Evolutionary conservation across 2,797 vertebrate genomes (phyloP), one percentile per base, ranked within the genome.

Genomic region (Enoplosus armatus): DNA sequence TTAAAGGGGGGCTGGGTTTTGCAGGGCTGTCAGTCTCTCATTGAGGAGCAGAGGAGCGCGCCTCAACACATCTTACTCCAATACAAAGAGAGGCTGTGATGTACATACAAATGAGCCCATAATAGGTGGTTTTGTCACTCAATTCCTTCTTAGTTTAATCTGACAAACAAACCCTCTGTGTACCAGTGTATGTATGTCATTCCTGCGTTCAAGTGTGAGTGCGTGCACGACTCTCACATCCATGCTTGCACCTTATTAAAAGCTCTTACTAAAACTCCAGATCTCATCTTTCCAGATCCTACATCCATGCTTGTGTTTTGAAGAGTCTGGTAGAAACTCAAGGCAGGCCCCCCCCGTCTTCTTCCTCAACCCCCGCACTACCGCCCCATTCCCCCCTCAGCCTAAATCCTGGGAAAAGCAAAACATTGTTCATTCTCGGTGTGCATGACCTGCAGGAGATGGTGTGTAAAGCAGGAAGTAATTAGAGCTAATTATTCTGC

Each of bases 91-190:
- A 70, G 79, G 76, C 85, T 93, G 93, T 94, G 93, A 92, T 93
- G 90, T 93, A 92, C 93, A 93, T 93, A 92, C 93, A 93, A 94
- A 94, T 95, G 89, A 94, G 89, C 82, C 82, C 68, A 81, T 92
- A 92, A 93, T 88, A 88, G 87, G 75, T 85, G 87, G 76, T 90
- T 95, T 93, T 93, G 88, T 94, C 89, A 89, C 88, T 86, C 87
- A 77, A 67, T 87, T 89, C 90, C 83, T 43, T 73, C 80, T 79
- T 53, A 79, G 85, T 90, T 87, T 91, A 94, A 92, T 92, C 89
- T 88, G 62, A 64, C 76, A 80, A 92, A 94, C 90, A 91, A 82
- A 79, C 74, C 45, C 67, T 53, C 35, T 88, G 45, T 86, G 61
- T 87, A 45, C 73, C 47, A 7, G 14, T 65, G 60, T 68, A 31